Conservation (phyloP, 92 coral and sea anemone species). For the Epizoanthus rinbou region DNA sequence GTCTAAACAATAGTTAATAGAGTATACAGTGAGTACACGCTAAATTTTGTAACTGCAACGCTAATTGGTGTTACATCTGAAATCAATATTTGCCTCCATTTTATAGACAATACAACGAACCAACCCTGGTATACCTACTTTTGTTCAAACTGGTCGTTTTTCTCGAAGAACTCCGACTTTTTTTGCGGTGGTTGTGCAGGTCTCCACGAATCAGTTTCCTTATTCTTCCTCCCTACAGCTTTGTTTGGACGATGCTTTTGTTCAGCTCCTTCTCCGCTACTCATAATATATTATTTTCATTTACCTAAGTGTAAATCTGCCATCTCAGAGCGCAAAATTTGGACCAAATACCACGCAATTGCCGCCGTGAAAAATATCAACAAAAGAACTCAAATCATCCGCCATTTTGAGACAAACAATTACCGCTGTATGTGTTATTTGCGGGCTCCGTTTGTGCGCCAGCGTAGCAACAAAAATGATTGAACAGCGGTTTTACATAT, state of each 20-base stretch:
- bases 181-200: constrained; percentile 52
- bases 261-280: constrained; percentile 27
- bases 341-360: not conserved
- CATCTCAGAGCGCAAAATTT: constrained; percentile 10
- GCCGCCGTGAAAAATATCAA: not conserved
- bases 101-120: not conserved
- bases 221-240: not conserved
- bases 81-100: not conserved
- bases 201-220: constrained; percentile 22
- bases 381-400: constrained; percentile 22
- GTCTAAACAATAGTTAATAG: too few species aligned
- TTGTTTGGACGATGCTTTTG: not conserved
- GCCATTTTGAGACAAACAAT: constrained; percentile 28
- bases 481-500: constrained; percentile 59
- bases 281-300: not conserved
- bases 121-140: constrained; percentile 56
- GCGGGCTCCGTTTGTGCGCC: constrained; percentile 52
- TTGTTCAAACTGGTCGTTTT: constrained; percentile 76
- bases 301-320: not conserved
- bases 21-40: too few species aligned
- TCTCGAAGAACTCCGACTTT: constrained; percentile 81
- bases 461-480: constrained; percentile 22
- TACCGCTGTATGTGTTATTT: constrained; percentile 45
- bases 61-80: too few species aligned
- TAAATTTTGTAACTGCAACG: too few species aligned